Conservation (phyloP, 2,113 vertebrate species). For the Pedetes capensis region DNA sequence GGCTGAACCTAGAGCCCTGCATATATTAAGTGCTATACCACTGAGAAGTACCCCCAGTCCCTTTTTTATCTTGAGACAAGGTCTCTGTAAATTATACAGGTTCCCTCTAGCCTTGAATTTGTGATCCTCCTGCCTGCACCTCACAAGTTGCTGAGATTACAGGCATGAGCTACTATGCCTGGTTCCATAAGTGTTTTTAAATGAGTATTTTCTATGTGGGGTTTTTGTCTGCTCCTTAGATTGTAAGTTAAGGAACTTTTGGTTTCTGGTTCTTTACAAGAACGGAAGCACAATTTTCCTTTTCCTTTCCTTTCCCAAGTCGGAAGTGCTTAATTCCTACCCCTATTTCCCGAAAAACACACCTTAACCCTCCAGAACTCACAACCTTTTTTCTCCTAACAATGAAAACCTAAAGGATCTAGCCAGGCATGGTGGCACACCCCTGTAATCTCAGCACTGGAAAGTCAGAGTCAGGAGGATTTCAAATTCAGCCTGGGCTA, state of each 20-base stretch:
- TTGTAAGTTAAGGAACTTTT: background rate
- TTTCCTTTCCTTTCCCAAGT: conserved; percentile 4
- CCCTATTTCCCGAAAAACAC: background rate
- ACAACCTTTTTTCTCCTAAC: background rate
- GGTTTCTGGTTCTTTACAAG: conserved; percentile 19
- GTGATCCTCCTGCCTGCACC: no score
- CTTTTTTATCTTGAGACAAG: no score
- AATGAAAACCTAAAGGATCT: conserved; percentile 2
- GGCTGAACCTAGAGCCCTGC: no score
- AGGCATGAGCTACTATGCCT: no score
- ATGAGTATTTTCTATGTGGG: background rate
- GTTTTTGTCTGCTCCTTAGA: background rate
- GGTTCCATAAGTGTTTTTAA: no score
- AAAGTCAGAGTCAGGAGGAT: background rate
- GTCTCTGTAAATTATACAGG: no score
- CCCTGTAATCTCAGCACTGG: background rate
- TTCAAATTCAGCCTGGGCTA: background rate
- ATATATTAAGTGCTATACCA: no score
- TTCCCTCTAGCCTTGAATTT: no score
- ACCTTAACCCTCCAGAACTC: background rate
- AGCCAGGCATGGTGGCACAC: background rate
- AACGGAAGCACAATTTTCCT: conserved; percentile 9
- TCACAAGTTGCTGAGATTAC: no score
- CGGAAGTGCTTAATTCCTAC: background rate
- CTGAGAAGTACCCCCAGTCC: no score